Evolutionary conservation across 2,888 invertebrate species (phyloP), one percentile per base, ranked within the genome.

Genomic region (Octodonta nipae): DNA sequence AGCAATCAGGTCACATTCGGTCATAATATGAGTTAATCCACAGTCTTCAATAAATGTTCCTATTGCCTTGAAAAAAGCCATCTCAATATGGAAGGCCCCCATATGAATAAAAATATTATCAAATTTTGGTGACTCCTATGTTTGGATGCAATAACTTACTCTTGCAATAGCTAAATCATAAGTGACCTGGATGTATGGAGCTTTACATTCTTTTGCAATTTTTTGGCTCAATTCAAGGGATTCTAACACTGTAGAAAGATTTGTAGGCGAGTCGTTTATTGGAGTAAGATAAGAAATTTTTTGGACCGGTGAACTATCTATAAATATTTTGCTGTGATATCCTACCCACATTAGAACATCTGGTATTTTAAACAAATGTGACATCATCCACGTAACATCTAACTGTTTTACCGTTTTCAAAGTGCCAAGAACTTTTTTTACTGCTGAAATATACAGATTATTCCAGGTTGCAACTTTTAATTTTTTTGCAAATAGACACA

Each of bases 81-180:
- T 28, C 32, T 36, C 35, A 32, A 37, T 35, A 14, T 43, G 43
- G 26, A 40, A 40, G 4, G 35, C 11, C 13, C 38, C 38, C 13
- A 36, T 13, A 13, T 36, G 17, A 22, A 34, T 42, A 22, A 41
- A 42, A 24, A 40, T 33, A 36, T 27, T 36, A 20, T 34, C 12
- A 12, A 29, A 34, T 11, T 13, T 15, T 13, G 12, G 13, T 6
- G 29, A 13, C 16, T 17, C 14, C n/a, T n/a, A 8, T 11, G 15
- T 22, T 26, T 34, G 34, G 41, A 54, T 49, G 42, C 43, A 38
- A 20, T 43, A 35, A 12, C 40, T 42, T 34, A 44, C 33, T 44
- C 38, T 43, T 27, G 49, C 43, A 25, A 52, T 51, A 4, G 52
- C 53, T 25, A 54, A 35, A 43, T 53, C 54, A 38, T 52, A 54